Evolutionary conservation across 2,888 invertebrate species (phyloP), one percentile per base, ranked within the genome.

Genomic region (Acleris holmiana): DNA sequence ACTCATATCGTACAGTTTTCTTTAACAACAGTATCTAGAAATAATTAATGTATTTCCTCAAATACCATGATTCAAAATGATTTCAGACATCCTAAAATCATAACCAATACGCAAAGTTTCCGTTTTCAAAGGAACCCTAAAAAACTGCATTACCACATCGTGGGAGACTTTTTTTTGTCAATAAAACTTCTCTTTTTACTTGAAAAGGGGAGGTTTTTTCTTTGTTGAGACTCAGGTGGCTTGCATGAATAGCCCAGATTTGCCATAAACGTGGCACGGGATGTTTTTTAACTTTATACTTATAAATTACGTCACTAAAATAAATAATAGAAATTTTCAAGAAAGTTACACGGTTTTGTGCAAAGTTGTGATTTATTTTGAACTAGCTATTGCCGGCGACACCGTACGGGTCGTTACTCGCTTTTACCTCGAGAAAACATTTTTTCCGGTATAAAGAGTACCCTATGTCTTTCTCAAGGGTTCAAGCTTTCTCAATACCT

Each of bases 211-310:
- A 72, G 74, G 70, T 74, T 75, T 69, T 71, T 76, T 72, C 82
- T 80, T 87, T 88, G 85, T 88, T 65, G 67, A 68, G 66, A 67
- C 76, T 88, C 89, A 89, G 88, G 88, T 89, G 88, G 77, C 68
- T 62, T 55, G 72, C 60, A 64, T 55, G 64, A 63, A 71, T 70
- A 80, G 79, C 81, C 81, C 81, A 76, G 82, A 73, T 74, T 76
- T 71, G 73, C 71, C 72, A 71, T 74, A 70, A 69, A 68, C n/a
- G 23, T 67, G 53, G 67, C 60, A 65, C 60, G 65, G 65, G 60
- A 55, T 59, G 44, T 44, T 40, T 53, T 60, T 46, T 50, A 35
- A 60, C 60, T 65, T 60, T 47, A 54, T 19, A 7, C 29, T 47
- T 53, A 61, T 56, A 66, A 66, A 66, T 58, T 54, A 53, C 57